Evolutionary conservation across 2,888 invertebrate species (phyloP).

Genomic region (Ochlodes sylvanus): DNA sequence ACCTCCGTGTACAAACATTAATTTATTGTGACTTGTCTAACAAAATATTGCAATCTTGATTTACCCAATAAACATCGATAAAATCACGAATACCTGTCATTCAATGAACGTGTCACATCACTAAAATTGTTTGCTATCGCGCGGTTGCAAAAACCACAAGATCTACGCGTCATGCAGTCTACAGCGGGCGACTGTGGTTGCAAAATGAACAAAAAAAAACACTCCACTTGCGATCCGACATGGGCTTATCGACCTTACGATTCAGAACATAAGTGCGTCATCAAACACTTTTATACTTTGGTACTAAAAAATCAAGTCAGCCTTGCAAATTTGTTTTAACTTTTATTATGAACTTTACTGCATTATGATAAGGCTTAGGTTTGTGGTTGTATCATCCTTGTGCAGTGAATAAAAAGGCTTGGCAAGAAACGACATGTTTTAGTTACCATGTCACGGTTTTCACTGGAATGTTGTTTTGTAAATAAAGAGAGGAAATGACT

Average conservation of each 20-base stretch:
- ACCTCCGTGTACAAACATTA: background rate
- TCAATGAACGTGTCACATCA: constrained; percentile 49
- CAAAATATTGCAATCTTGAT: constrained; percentile 5
- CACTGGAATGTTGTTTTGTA: constrained; percentile 48
- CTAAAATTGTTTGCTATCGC: constrained; percentile 64
- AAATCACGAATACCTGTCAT: constrained; percentile 11
- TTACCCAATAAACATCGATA: constrained; percentile 31
- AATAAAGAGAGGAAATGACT: constrained; percentile 43
- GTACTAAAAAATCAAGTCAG: constrained; percentile 40
- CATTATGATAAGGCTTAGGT: constrained; percentile 22
- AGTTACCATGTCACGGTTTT: constrained; percentile 47
- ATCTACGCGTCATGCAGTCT: constrained; percentile 80
- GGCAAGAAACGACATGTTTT: constrained; percentile 43
- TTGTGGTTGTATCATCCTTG: background rate
- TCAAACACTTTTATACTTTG: constrained; percentile 10
- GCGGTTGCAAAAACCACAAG: constrained; percentile 73
- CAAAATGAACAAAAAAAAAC: constrained; percentile 63
- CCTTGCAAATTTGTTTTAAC: constrained; percentile 37
- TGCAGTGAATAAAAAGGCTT: constrained; percentile 39
- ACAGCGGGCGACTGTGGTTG: constrained; percentile 55
- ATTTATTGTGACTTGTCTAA: background rate
- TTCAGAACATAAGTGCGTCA: background rate
- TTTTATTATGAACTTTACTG: constrained; percentile 27
- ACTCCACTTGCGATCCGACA: constrained; percentile 36
- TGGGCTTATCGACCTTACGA: constrained; percentile 51